Percentiles rank a stretch among this genome's conserved stretches.
phyloP scores from a whole-genome alignment of 2,113 vertebrate genomes.

The Chloropsis cyanopogon region DNA sequence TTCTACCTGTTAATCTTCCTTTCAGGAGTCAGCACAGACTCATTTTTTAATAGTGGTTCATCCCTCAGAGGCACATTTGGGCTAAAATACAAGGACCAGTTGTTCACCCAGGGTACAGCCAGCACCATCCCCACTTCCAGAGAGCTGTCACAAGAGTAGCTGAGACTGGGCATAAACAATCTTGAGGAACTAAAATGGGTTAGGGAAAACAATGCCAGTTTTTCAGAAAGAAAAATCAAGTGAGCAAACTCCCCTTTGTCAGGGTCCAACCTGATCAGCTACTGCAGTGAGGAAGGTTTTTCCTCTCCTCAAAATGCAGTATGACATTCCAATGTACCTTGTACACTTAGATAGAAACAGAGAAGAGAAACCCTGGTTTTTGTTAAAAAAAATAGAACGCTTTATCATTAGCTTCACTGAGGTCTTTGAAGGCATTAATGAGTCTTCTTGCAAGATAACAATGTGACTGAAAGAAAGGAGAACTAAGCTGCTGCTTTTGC shows the following conservation, averaged over 20 bases:
- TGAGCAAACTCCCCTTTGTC: not conserved
- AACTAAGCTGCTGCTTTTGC: not conserved
- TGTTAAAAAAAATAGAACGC: not conserved
- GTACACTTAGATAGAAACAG: not conserved
- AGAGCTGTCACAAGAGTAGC: not conserved
- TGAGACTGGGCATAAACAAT: not conserved
- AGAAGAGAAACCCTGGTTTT: not conserved
- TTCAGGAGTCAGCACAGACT: not conserved
- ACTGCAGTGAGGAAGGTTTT: not conserved
- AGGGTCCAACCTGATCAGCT: not conserved
- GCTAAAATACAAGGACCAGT: not conserved
- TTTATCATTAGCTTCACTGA: not conserved
- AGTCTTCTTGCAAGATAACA: not conserved
- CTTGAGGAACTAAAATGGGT: not conserved
- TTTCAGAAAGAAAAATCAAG: not conserved
- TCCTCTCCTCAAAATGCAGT: not conserved
- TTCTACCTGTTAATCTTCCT: not conserved
- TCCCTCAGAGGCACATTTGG: not conserved
- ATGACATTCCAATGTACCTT: not conserved
- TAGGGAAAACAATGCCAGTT: not conserved
- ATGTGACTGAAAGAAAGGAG: not conserved
- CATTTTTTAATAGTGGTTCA: not conserved
- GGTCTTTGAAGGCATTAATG: not conserved
- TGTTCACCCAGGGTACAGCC: not conserved
- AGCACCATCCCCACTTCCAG: not conserved